phyloP scores from a whole-genome alignment of 2,888 invertebrate genomes.

The Frankliniella intonsa region DNA sequence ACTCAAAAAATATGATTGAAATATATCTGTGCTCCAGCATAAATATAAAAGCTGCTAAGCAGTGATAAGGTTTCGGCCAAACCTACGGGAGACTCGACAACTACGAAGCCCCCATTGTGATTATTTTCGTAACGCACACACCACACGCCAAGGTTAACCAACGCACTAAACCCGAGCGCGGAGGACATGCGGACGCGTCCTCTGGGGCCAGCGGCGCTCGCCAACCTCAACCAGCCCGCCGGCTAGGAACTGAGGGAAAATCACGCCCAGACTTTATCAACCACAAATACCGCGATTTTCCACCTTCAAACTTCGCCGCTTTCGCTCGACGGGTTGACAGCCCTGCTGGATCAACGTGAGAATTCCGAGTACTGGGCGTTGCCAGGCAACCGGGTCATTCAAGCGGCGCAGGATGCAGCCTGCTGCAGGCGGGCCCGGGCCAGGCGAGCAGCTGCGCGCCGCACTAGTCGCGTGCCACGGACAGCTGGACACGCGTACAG shows the following conservation, averaged over 20 bases:
- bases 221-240: too few species aligned
- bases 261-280: background rate
- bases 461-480: too few species aligned
- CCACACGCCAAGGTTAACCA: background rate
- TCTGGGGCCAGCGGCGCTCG: too few species aligned
- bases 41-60: background rate
- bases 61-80: background rate
- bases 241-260: background rate
- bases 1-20: background rate
- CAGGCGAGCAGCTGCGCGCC: too few species aligned
- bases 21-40: background rate
- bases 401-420: background rate
- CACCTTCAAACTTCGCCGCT: background rate
- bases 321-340: background rate
- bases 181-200: background rate
- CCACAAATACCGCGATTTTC: too few species aligned
- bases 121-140: slow-evolving; percentile 2
- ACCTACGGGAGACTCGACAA: background rate
- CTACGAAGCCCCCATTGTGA: background rate
- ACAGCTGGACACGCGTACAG: too few species aligned
- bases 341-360: background rate
- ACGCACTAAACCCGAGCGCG: background rate
- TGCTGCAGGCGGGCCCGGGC: background rate
- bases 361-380: background rate
- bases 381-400: slow-evolving; percentile 8